These are phyloP conservation scores for Muscicapa comitata DNA, from an alignment of 2,797 vertebrate species.

Conservation along the genomic window DNA sequence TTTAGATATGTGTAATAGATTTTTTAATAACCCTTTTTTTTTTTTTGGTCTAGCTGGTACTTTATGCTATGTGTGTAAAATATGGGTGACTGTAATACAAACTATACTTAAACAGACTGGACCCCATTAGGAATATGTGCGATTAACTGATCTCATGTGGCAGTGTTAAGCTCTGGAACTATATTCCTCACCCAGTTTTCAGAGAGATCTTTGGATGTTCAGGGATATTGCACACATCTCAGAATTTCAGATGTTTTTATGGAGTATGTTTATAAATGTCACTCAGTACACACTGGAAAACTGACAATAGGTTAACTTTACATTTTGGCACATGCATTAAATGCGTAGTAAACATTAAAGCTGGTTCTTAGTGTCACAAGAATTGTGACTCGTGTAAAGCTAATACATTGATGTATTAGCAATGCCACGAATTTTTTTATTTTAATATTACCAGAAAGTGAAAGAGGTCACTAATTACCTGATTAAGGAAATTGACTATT, in stretches of 20 bases:
- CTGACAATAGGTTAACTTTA: neutral
- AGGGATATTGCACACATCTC: conserved; percentile 39
- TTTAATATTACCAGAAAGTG: neutral
- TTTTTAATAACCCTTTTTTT: conserved; percentile 40
- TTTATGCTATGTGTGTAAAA: neutral
- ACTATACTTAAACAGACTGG: conserved; percentile 51
- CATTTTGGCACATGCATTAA: conserved; percentile 40
- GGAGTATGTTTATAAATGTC: neutral
- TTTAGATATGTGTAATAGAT: conserved; percentile 41
- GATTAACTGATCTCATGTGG: conserved; percentile 48
- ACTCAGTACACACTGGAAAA: neutral
- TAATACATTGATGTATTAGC: neutral
- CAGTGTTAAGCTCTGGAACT: conserved; percentile 62
- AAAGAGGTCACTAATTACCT: neutral
- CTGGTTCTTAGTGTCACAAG: conserved; percentile 13
- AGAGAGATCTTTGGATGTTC: conserved; percentile 49
- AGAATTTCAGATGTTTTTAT: conserved; percentile 11
- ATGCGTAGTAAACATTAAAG: conserved; percentile 9
- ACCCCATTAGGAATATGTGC: conserved; percentile 48
- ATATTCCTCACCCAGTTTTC: conserved; percentile 59
- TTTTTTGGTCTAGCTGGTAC: conserved; percentile 47
- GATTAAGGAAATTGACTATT: neutral
- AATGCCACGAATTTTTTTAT: neutral
- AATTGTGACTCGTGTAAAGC: neutral
- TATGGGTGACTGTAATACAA: conserved; percentile 60